phyloP scores from a whole-genome alignment of 2,113 vertebrate genomes.

The Oryzias woworae region DNA sequence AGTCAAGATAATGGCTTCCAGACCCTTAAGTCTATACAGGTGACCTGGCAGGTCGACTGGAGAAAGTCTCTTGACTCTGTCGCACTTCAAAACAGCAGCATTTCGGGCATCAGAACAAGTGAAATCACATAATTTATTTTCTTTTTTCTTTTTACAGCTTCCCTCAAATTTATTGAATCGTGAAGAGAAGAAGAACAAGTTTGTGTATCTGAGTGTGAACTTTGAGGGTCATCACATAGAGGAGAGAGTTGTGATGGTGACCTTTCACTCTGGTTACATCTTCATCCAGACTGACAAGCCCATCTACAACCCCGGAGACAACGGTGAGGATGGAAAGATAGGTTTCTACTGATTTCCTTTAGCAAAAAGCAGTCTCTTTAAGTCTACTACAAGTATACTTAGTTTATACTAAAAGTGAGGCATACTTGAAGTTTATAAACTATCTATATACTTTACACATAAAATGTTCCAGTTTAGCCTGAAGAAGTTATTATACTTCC shows the following conservation, averaged over 20 bases:
- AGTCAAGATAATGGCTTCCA: conserved; percentile 45
- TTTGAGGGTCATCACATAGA: conserved; percentile 31
- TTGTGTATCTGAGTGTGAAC: conserved; percentile 56
- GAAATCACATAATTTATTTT: background rate
- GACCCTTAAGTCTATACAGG: conserved; percentile 61
- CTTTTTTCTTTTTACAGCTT: conserved; percentile 49
- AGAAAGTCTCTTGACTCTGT: too few species aligned
- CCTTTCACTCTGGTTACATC: conserved; percentile 75
- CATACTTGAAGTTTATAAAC: too few species aligned
- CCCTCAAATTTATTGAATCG: conserved; percentile 46
- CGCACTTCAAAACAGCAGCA: too few species aligned
- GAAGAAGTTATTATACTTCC: too few species aligned
- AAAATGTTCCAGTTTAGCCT: too few species aligned
- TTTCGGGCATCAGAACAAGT: too few species aligned
- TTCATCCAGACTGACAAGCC: conserved; percentile 80
- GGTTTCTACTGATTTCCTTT: too few species aligned
- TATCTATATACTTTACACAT: too few species aligned
- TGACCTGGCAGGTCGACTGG: conserved; percentile 11
- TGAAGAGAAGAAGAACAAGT: conserved; percentile 57
- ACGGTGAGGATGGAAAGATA: conserved; percentile 40
- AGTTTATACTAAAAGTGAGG: too few species aligned
- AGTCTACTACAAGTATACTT: too few species aligned
- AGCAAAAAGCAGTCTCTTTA: too few species aligned
- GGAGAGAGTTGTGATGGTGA: conserved; percentile 54
- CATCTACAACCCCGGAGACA: conserved; percentile 76